Conservation (phyloP, 2,797 vertebrate species). For the Pampus argenteus region DNA sequence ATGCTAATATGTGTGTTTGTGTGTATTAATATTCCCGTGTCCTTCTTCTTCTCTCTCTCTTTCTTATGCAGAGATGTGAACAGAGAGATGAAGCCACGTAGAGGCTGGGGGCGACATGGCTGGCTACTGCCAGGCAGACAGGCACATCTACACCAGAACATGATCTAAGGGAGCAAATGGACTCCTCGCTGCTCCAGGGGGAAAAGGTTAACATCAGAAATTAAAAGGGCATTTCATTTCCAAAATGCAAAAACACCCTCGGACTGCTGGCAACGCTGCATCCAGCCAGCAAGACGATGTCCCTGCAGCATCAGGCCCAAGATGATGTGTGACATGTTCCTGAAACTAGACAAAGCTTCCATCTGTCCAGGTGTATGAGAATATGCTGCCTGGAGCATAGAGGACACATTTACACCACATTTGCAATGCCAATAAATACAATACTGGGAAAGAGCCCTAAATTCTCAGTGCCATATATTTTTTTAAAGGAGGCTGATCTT, state of each 20-base stretch:
- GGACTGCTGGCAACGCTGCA: slow-evolving; percentile 23
- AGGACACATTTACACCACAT: slow-evolving; percentile 42
- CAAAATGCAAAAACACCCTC: slow-evolving; percentile 54
- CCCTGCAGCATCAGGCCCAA: slow-evolving; percentile 52
- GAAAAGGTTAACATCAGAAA: slow-evolving; percentile 71
- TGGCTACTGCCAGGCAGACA: slow-evolving; percentile 56
- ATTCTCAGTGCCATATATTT: slow-evolving; percentile 26
- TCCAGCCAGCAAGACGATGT: slow-evolving; percentile 36
- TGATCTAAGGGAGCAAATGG: slow-evolving; percentile 57
- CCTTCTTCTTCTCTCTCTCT: slow-evolving; percentile 26
- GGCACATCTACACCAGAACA: slow-evolving; percentile 59
- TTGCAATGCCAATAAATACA: slow-evolving; percentile 38
- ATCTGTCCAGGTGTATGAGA: slow-evolving; percentile 39
- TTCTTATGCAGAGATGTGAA: slow-evolving; percentile 83
- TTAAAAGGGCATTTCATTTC: slow-evolving; percentile 70
- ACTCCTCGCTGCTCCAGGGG: slow-evolving; percentile 52
- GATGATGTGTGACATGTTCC: slow-evolving; percentile 60
- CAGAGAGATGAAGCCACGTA: slow-evolving; percentile 45
- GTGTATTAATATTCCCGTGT: slow-evolving; percentile 25
- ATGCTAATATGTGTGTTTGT: slow-evolving; percentile 33
- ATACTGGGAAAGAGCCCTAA: slow-evolving; percentile 32
- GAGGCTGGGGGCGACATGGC: slow-evolving; percentile 43
- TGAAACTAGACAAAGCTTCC: slow-evolving; percentile 51
- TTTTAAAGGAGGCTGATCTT: slow-evolving; percentile 37
- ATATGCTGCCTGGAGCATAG: slow-evolving; percentile 30